phyloP scores from a whole-genome alignment of 2,797 vertebrate genomes.

The Lepilemur ruficaudatus region DNA sequence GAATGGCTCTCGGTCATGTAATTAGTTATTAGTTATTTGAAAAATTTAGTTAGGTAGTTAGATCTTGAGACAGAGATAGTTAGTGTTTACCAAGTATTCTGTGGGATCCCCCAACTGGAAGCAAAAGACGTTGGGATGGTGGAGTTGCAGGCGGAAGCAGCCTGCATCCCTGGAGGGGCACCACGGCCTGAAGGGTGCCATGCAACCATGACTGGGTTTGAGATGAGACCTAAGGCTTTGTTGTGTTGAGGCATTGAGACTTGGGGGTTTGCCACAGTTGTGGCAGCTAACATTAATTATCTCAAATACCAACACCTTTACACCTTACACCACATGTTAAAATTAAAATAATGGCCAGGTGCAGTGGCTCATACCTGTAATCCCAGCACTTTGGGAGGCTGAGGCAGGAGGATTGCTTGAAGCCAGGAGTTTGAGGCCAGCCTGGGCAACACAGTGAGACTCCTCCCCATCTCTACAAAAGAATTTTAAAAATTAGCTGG shows the following conservation, averaged over 20 bases:
- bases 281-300: not conserved
- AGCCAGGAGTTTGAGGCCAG: not conserved
- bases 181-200: not conserved
- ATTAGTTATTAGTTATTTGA: not conserved
- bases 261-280: not conserved
- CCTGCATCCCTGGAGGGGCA: not conserved
- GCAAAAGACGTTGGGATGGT: not conserved
- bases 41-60: not conserved
- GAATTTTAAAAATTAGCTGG: not conserved
- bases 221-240: not conserved
- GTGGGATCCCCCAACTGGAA: not conserved
- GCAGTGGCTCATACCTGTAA: not conserved
- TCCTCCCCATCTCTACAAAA: not conserved
- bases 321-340: not conserved
- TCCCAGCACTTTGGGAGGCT: not conserved
- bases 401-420: not conserved
- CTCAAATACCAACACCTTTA: not conserved
- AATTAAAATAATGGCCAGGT: conserved; percentile 11
- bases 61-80: not conserved
- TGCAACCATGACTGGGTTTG: not conserved
- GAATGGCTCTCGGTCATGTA: not conserved
- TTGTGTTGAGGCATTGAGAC: not conserved
- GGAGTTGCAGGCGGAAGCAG: not conserved
- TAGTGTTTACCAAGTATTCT: not conserved
- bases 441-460: not conserved